Evolutionary conservation across 1,140 invertebrate genomes (phyloP).

Genomic region (Caerostris darwini): DNA sequence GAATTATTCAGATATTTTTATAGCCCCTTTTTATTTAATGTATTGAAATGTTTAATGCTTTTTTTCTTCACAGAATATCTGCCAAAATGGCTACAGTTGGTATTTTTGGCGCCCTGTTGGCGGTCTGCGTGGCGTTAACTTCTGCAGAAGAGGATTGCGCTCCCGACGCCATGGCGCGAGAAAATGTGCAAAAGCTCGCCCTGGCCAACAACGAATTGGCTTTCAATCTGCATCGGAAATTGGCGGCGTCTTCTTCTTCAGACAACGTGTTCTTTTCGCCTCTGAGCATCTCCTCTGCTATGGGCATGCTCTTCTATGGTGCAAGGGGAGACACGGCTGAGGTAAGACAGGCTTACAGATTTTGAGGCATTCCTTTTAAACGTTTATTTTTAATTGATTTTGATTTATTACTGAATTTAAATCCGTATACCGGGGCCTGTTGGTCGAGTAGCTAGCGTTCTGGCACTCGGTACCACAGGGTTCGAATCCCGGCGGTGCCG

Average conservation of each 20-base stretch:
- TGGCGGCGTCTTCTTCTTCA: neutral
- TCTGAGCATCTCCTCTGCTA: conserved; percentile 79
- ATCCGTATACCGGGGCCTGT: too few relatives aligned
- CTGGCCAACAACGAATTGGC: conserved; percentile 57
- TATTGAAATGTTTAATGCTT: too few relatives aligned
- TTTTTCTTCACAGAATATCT: neutral
- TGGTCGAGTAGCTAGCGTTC: too few relatives aligned
- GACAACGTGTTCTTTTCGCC: conserved; percentile 80
- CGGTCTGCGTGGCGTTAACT: neutral
- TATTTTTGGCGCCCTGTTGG: neutral
- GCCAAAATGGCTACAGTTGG: neutral
- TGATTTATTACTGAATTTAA: too few relatives aligned
- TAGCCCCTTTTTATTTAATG: too few relatives aligned
- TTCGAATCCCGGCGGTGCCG: too few relatives aligned
- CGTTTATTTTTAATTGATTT: too few relatives aligned
- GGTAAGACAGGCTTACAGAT: neutral
- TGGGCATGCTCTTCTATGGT: conserved; percentile 79
- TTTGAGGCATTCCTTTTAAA: too few relatives aligned
- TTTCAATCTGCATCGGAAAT: conserved; percentile 41
- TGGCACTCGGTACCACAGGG: too few relatives aligned
- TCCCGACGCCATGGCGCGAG: neutral
- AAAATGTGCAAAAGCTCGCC: conserved; percentile 33
- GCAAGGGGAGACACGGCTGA: conserved; percentile 78
- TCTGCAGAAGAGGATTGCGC: neutral
- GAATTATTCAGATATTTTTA: too few relatives aligned